Percentiles rank a stretch among this genome's conserved stretches.
Conservation (phyloP, 1,140 invertebrate genomes). For the Tigriopus japonicus region DNA sequence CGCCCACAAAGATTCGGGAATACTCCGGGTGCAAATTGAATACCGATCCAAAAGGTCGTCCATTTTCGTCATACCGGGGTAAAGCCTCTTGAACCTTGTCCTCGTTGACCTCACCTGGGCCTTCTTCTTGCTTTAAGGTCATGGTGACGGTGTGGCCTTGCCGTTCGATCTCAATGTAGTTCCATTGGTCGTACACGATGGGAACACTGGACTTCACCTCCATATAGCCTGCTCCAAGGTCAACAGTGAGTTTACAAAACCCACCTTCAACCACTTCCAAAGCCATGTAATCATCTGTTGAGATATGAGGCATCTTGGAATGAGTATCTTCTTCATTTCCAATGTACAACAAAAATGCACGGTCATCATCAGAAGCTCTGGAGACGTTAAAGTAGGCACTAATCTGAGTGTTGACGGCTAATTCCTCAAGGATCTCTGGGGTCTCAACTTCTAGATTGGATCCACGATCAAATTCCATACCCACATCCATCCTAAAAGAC, state of each 20-base stretch:
- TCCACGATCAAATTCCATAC: constrained; percentile 60
- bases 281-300: constrained; percentile 73
- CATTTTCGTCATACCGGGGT: constrained; percentile 33
- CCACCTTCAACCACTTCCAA: constrained; percentile 63
- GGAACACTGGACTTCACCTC: neutral
- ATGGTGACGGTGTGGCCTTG: constrained; percentile 37
- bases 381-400: constrained; percentile 45
- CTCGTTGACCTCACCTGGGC: constrained; percentile 34
- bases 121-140: constrained; percentile 42
- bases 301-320: constrained; percentile 35
- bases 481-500: constrained; percentile 28
- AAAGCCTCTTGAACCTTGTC: constrained; percentile 37
- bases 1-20: constrained; percentile 76
- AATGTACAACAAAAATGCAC: constrained; percentile 69
- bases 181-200: constrained; percentile 3
- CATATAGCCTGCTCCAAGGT: constrained; percentile 55
- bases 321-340: constrained; percentile 58
- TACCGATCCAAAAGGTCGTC: constrained; percentile 33
- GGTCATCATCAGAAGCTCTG: constrained; percentile 19
- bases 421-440: constrained; percentile 53
- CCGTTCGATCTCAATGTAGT: neutral
- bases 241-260: constrained; percentile 60
- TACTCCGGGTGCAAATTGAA: constrained; percentile 66
- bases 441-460: constrained; percentile 66
- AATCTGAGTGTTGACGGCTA: constrained; percentile 64